Conservation (phyloP, 2,888 invertebrate species). For the Boloria euphrosyne region DNA sequence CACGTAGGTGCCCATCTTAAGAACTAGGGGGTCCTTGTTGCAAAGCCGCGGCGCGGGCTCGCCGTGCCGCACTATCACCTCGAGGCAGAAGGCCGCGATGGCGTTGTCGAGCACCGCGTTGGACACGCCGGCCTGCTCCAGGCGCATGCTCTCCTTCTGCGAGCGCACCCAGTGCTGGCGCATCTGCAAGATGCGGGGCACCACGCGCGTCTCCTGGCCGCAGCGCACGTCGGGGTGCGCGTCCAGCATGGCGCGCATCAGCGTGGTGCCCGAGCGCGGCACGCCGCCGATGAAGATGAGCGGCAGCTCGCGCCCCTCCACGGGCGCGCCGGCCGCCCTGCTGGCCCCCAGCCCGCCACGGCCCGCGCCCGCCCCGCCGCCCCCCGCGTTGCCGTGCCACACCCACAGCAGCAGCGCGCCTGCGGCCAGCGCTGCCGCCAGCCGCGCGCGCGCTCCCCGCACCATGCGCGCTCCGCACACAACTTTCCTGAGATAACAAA, state of each 20-base stretch:
- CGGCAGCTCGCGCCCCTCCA: slow-evolving; percentile 92
- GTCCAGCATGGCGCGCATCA: slow-evolving; percentile 98
- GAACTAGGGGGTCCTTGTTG: slow-evolving; percentile 99
- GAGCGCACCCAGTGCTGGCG: slow-evolving; percentile 97
- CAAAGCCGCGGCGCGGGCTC: slow-evolving; percentile 97
- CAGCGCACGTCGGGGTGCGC: slow-evolving; percentile 98
- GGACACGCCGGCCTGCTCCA: slow-evolving; percentile 96
- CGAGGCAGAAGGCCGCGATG: slow-evolving; percentile 97
- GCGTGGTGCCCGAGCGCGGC: slow-evolving; percentile 97
- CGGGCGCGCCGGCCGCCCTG: slow-evolving; percentile 33
- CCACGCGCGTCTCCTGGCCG: slow-evolving; percentile 98
- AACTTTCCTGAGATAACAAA: background rate
- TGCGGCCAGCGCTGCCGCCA: slow-evolving; percentile 45
- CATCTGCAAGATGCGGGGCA: slow-evolving; percentile 97
- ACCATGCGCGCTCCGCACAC: slow-evolving; percentile 50
- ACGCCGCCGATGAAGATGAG: slow-evolving; percentile 98
- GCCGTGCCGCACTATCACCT: slow-evolving; percentile 97
- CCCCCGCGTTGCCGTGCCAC: slow-evolving; percentile 36
- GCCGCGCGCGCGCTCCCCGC: slow-evolving; percentile 52
- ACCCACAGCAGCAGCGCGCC: slow-evolving; percentile 42
- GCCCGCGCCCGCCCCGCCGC: slow-evolving; percentile 37
- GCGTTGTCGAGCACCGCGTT: slow-evolving; percentile 96
- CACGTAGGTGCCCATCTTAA: slow-evolving; percentile 97
- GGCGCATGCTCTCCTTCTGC: slow-evolving; percentile 93
- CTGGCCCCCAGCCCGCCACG: slow-evolving; percentile 12